Evolutionary conservation across 2,888 invertebrate genomes (phyloP).

Genomic region (Rhabditoides inermis): DNA sequence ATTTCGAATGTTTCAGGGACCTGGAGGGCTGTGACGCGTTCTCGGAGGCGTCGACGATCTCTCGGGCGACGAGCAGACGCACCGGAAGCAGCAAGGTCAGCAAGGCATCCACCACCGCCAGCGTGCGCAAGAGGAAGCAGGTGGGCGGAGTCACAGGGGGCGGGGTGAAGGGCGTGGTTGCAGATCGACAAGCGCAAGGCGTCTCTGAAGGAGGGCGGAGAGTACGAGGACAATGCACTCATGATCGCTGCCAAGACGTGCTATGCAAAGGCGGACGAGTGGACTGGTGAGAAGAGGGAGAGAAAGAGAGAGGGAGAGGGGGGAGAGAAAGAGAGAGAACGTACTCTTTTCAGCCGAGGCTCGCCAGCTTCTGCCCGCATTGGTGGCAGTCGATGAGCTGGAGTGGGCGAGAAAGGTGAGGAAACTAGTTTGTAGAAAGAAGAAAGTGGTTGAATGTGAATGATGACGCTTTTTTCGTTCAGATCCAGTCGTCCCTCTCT

Average conservation of each 20-base stretch:
- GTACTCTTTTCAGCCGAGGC: slow-evolving; percentile 21
- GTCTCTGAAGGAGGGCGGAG: slow-evolving; percentile 43
- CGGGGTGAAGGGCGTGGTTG: not conserved
- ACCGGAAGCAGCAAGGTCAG: slow-evolving; percentile 10
- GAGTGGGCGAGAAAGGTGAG: too few species aligned
- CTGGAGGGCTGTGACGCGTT: slow-evolving; percentile 11
- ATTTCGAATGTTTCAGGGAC: too few species aligned
- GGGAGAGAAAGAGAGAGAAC: too few species aligned
- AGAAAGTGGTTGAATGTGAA: too few species aligned
- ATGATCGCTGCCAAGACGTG: slow-evolving; percentile 28
- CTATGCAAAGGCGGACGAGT: too few species aligned
- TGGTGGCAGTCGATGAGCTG: slow-evolving; percentile 23
- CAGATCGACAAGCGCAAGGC: slow-evolving; percentile 43
- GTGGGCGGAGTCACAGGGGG: slow-evolving; percentile 5
- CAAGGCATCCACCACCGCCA: slow-evolving; percentile 26
- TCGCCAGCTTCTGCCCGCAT: slow-evolving; percentile 20
- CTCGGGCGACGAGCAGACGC: slow-evolving; percentile 3
- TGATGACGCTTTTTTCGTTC: too few species aligned
- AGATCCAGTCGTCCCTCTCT: slow-evolving; percentile 14
- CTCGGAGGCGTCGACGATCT: slow-evolving; percentile 8
- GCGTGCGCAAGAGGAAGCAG: slow-evolving; percentile 27
- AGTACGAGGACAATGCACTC: slow-evolving; percentile 44
- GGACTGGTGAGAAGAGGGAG: too few species aligned
- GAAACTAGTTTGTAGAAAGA: too few species aligned
- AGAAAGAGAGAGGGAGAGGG: too few species aligned